These are phyloP conservation scores for Phyllotreta cruciferae DNA, from an alignment of 2,888 invertebrate species.

Conservation along the genomic window DNA sequence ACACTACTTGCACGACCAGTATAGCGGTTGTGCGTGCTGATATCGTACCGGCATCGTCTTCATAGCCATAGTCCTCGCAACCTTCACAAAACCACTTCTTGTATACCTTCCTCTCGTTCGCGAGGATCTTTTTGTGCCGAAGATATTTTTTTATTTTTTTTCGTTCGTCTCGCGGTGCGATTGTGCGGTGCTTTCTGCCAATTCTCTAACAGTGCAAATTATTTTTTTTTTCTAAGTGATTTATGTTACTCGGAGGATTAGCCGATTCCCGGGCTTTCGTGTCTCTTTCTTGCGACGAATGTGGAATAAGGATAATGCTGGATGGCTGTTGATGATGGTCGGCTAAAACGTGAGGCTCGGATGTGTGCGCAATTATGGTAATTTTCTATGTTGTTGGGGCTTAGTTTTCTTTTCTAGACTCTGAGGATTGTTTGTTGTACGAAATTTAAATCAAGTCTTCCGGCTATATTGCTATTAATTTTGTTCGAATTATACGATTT, in stretches of 20 bases:
- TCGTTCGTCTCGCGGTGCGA: slow-evolving; percentile 3
- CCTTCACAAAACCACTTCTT: slow-evolving; percentile 25
- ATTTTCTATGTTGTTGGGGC: slow-evolving; percentile 33
- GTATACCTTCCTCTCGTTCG: slow-evolving; percentile 1
- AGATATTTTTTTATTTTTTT: slow-evolving; percentile 4
- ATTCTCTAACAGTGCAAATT: slow-evolving; percentile 15
- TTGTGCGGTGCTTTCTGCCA: slow-evolving; percentile 12
- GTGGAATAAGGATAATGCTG: slow-evolving; percentile 23
- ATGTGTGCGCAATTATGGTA: slow-evolving; percentile 44
- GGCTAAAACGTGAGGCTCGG: slow-evolving; percentile 30
- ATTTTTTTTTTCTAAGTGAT: slow-evolving; percentile 19
- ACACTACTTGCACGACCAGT: slow-evolving; percentile 46
- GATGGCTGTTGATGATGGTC: slow-evolving; percentile 28
- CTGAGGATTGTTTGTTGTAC: slow-evolving; percentile 30
- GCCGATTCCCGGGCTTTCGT: slow-evolving; percentile 16
- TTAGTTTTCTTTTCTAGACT: slow-evolving; percentile 34
- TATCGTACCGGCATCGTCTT: slow-evolving; percentile 36
- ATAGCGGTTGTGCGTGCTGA: slow-evolving; percentile 47
- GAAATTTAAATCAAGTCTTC: neutral
- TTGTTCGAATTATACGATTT: too few species aligned
- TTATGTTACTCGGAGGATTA: slow-evolving; percentile 17
- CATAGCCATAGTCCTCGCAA: slow-evolving; percentile 27
- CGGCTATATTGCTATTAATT: neutral
- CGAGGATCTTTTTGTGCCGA: slow-evolving; percentile 7
- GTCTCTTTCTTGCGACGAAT: slow-evolving; percentile 13